Percentiles rank a stretch among this genome's conserved stretches.
Conservation (phyloP, 2,797 vertebrate genomes). For the Acanthis flammea region DNA sequence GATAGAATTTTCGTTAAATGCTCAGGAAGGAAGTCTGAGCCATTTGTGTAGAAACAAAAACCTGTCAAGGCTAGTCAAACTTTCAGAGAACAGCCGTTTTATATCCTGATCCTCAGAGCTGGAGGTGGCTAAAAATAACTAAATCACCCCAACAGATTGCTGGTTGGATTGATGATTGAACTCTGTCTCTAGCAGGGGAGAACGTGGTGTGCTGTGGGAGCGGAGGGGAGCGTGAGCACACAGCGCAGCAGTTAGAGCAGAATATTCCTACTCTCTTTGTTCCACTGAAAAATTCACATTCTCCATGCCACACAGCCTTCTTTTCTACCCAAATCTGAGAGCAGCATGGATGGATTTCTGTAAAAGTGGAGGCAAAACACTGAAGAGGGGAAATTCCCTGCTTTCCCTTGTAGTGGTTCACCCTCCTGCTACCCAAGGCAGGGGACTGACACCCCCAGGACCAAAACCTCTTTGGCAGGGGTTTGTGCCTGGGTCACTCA, state of each 20-base stretch:
- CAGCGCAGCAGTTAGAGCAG: not conserved
- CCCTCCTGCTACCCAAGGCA: accelerated
- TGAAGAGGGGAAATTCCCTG: not conserved
- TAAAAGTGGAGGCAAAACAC: accelerated
- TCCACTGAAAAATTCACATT: not conserved
- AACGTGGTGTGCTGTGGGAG: not conserved
- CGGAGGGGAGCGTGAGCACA: not conserved
- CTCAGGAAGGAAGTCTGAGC: not conserved
- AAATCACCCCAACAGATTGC: slow-evolving; percentile 34
- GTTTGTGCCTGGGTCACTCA: slow-evolving; percentile 44
- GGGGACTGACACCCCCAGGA: not conserved
- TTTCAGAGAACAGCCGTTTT: not conserved
- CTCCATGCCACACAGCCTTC: not conserved
- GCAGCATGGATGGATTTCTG: not conserved
- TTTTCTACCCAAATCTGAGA: not conserved
- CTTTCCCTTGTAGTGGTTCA: not conserved
- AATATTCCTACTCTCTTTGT: not conserved
- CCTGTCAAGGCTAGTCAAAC: not conserved
- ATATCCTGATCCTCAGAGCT: not conserved
- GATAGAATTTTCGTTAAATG: not conserved
- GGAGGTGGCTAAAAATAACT: not conserved
- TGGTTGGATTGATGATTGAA: slow-evolving; percentile 10
- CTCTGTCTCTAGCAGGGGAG: not conserved
- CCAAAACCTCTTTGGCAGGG: not conserved
- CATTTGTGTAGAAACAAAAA: not conserved